Evolutionary conservation across 2,888 invertebrate genomes (phyloP).

Genomic region (Allophyes oxyacanthae): DNA sequence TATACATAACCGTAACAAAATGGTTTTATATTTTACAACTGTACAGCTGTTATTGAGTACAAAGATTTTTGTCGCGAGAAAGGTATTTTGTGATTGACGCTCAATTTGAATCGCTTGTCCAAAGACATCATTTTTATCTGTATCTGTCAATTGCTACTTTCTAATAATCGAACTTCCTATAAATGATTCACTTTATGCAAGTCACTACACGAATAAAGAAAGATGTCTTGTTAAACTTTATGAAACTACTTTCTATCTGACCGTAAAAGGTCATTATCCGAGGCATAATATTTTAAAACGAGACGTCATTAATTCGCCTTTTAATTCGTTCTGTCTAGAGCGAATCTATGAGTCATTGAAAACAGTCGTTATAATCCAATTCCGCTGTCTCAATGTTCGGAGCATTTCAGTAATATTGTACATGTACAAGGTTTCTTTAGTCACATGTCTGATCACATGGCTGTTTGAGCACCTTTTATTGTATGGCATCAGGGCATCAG

Average conservation of each 20-base stretch:
- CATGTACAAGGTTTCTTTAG: slow-evolving; percentile 43
- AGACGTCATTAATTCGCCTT: slow-evolving; percentile 5
- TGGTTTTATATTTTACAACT: slow-evolving; percentile 9
- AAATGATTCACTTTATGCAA: slow-evolving; percentile 18
- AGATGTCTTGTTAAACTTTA: slow-evolving; percentile 6
- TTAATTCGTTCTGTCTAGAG: slow-evolving; percentile 24
- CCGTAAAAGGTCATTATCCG: slow-evolving; percentile 29
- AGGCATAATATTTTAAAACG: neutral
- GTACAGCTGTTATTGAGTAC: slow-evolving; percentile 6
- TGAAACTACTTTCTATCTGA: slow-evolving; percentile 29
- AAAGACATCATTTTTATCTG: too few relatives aligned
- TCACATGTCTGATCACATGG: slow-evolving; percentile 55
- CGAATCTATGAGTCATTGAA: slow-evolving; percentile 30
- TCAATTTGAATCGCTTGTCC: too few relatives aligned
- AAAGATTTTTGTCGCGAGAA: slow-evolving; percentile 5
- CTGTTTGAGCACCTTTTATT: slow-evolving; percentile 26
- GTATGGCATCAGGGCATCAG: slow-evolving; percentile 59
- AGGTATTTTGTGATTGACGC: too few relatives aligned
- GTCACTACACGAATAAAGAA: slow-evolving; percentile 12
- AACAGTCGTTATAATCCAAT: slow-evolving; percentile 50
- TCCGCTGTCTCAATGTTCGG: slow-evolving; percentile 26
- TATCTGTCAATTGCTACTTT: too few relatives aligned
- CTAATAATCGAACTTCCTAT: slow-evolving; percentile 4
- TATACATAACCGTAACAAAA: slow-evolving; percentile 23
- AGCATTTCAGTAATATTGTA: slow-evolving; percentile 40